Conservation (phyloP, 1,140 invertebrate genomes). For the Capitella teleta region DNA sequence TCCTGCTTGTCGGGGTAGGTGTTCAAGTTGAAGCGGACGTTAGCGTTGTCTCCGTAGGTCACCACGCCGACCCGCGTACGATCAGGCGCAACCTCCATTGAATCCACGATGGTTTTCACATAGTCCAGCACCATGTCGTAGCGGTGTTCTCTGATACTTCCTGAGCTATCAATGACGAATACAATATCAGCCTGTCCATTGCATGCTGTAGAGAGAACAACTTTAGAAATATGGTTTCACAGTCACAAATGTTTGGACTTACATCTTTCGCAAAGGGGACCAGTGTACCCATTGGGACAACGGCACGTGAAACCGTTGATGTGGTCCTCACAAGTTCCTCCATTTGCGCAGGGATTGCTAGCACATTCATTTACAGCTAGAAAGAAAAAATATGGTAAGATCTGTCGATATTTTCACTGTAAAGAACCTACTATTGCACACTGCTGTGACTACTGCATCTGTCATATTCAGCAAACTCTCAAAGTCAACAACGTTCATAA, state of each 20-base stretch:
- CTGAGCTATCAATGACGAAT: constrained; percentile 11
- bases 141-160: constrained; percentile 8
- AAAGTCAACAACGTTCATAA: constrained; percentile 3
- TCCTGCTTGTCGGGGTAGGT: constrained; percentile 8
- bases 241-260: too few species aligned
- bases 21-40: constrained; percentile 9
- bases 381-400: background rate
- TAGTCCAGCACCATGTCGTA: constrained; percentile 9
- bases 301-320: constrained; percentile 4
- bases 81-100: constrained; percentile 5
- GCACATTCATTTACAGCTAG: background rate
- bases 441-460: background rate
- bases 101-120: constrained; percentile 3
- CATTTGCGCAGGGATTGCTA: constrained; percentile 5
- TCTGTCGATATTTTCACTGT: background rate
- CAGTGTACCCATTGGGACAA: constrained; percentile 8
- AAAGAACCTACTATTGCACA: constrained; percentile 7
- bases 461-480: background rate
- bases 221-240: background rate
- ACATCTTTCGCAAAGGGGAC: constrained; percentile 4
- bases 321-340: constrained; percentile 6
- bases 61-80: constrained; percentile 5
- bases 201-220: background rate
- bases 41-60: constrained; percentile 4
- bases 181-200: constrained; percentile 6